Conservation (phyloP, 2,888 invertebrate species). For the Mesopsocus fuscifrons region DNA sequence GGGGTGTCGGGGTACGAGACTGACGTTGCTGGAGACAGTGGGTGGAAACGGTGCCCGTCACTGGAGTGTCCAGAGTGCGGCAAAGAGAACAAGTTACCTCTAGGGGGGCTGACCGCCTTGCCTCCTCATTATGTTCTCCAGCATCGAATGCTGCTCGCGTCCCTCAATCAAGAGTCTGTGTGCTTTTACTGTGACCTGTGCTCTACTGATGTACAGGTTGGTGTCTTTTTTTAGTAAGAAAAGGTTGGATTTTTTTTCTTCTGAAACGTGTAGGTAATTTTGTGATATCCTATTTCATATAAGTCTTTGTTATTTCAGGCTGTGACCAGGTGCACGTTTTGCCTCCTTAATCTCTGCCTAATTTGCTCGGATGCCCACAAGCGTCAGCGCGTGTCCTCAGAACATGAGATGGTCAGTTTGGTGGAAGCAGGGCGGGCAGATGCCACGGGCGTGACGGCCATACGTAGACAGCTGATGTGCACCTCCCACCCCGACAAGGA, state of each 20-base stretch:
- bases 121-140: conserved; percentile 3
- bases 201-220: not conserved
- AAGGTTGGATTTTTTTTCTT: no score
- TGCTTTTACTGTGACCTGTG: not conserved
- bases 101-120: not conserved
- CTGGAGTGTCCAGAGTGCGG: not conserved
- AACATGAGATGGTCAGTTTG: not conserved
- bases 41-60: not conserved
- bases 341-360: not conserved
- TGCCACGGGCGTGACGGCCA: not conserved
- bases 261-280: no score
- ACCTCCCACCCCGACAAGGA: not conserved
- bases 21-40: not conserved
- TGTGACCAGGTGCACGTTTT: not conserved
- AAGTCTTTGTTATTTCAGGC: conserved; percentile 1
- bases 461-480: not conserved
- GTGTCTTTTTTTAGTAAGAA: not conserved
- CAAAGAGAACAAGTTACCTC: not conserved
- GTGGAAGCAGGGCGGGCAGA: not conserved
- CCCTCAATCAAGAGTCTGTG: not conserved
- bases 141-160: not conserved
- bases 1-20: not conserved
- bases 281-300: not conserved
- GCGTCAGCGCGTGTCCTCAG: not conserved
- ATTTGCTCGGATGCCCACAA: not conserved